Conservation (phyloP, 1,140 invertebrate genomes). For the Atta colombica region DNA sequence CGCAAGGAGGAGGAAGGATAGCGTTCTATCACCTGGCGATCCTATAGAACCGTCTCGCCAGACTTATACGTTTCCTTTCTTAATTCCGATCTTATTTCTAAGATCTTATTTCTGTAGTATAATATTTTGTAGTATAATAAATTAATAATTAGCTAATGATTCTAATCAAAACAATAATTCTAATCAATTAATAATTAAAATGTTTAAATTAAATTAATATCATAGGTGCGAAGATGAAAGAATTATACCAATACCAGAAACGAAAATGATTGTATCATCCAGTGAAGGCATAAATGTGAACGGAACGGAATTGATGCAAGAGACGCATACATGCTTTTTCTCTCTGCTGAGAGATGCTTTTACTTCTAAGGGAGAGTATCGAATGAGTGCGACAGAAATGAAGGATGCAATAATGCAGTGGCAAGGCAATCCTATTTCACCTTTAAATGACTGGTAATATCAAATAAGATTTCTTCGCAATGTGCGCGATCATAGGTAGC, state of each 20-base stretch:
- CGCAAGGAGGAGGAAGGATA: no score
- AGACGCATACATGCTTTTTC: slow-evolving; percentile 94
- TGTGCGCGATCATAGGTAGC: background rate
- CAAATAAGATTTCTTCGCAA: background rate
- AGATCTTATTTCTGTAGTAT: no score
- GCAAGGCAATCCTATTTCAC: slow-evolving; percentile 93
- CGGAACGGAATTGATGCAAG: slow-evolving; percentile 88
- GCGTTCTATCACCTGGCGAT: no score
- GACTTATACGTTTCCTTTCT: no score
- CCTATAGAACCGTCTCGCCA: no score
- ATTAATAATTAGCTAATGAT: no score
- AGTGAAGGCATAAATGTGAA: slow-evolving; percentile 78
- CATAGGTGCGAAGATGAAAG: slow-evolving; percentile 80
- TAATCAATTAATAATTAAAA: slow-evolving; percentile 3
- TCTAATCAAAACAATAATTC: background rate
- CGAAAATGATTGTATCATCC: slow-evolving; percentile 77
- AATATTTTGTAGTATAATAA: no score
- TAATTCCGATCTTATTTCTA: background rate
- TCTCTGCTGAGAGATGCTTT: slow-evolving; percentile 93
- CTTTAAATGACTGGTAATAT: slow-evolving; percentile 93
- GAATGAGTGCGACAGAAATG: slow-evolving; percentile 91
- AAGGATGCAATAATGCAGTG: slow-evolving; percentile 92
- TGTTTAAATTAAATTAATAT: background rate
- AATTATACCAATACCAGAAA: slow-evolving; percentile 82
- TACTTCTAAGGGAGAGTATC: slow-evolving; percentile 93